phyloP scores from a whole-genome alignment of 1,140 invertebrate species.

The Dinothrombium tinctorium region DNA sequence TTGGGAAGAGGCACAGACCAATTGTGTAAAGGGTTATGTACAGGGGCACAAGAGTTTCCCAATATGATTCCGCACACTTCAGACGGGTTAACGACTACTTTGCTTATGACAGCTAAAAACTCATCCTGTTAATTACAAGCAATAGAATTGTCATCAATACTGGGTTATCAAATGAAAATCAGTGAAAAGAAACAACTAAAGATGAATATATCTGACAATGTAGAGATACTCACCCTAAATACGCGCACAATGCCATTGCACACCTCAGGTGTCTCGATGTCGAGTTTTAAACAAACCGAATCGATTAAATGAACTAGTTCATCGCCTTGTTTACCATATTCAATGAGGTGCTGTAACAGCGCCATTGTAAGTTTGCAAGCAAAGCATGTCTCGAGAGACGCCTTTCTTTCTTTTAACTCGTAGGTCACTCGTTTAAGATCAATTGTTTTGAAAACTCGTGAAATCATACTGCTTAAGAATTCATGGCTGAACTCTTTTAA shows the following conservation, averaged over 20 bases:
- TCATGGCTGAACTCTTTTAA: no score
- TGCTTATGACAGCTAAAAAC: slow-evolving; percentile 50
- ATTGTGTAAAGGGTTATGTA: slow-evolving; percentile 50
- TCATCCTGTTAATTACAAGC: slow-evolving; percentile 35
- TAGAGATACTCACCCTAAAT: slow-evolving; percentile 11
- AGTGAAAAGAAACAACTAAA: not conserved
- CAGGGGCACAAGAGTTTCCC: slow-evolving; percentile 54
- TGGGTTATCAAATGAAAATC: not conserved
- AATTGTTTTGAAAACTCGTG: slow-evolving; percentile 12
- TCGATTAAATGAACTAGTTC: slow-evolving; percentile 11
- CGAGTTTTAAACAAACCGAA: slow-evolving; percentile 10
- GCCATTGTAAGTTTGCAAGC: slow-evolving; percentile 12
- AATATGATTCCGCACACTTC: slow-evolving; percentile 77
- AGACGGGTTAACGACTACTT: slow-evolving; percentile 47
- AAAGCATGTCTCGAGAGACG: slow-evolving; percentile 6
- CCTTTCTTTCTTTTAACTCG: slow-evolving; percentile 5
- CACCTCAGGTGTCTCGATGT: slow-evolving; percentile 10
- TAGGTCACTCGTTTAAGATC: slow-evolving; percentile 11
- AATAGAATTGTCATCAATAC: not conserved
- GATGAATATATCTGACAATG: not conserved
- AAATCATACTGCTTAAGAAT: slow-evolving; percentile 11
- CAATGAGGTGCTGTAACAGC: slow-evolving; percentile 11
- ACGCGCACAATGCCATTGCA: slow-evolving; percentile 12
- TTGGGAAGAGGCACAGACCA: slow-evolving; percentile 71
- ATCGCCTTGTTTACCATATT: slow-evolving; percentile 11